Evolutionary conservation across 2,888 invertebrate genomes (phyloP).

Genomic region (Drosophila rellima): DNA sequence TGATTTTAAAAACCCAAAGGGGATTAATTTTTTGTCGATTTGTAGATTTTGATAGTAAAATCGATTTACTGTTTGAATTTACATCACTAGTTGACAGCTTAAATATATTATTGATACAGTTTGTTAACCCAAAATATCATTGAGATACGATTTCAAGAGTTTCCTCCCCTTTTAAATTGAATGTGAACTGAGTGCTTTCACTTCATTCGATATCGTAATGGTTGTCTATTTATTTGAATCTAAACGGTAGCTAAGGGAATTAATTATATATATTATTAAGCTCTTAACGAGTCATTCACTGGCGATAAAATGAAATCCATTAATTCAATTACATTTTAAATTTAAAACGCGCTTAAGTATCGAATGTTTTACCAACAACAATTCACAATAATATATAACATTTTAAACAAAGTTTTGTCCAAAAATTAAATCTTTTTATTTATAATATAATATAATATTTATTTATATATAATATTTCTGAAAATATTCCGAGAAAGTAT

Average conservation of each 20-base stretch:
- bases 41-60: too few species aligned
- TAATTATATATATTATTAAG: background rate
- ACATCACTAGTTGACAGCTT: background rate
- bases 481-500: too few species aligned
- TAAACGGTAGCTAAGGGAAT: constrained; percentile 29
- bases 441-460: too few species aligned
- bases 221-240: constrained; percentile 1
- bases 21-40: too few species aligned
- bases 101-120: background rate
- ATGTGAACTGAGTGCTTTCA: constrained; percentile 7
- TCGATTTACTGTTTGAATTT: too few species aligned
- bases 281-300: constrained; percentile 26
- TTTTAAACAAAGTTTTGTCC: too few species aligned
- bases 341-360: background rate
- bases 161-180: constrained; percentile 22
- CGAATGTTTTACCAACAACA: background rate
- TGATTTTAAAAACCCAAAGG: too few species aligned
- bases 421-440: too few species aligned
- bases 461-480: too few species aligned
- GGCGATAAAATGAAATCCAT: constrained; percentile 36
- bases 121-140: constrained; percentile 10
- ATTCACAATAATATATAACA: background rate
- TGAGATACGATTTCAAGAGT: background rate
- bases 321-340: constrained; percentile 34
- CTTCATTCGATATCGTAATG: constrained; percentile 1